Base-by-base conservation (phyloP, 2,797 vertebrate species). In the Phylloscopus collybita region DNA sequence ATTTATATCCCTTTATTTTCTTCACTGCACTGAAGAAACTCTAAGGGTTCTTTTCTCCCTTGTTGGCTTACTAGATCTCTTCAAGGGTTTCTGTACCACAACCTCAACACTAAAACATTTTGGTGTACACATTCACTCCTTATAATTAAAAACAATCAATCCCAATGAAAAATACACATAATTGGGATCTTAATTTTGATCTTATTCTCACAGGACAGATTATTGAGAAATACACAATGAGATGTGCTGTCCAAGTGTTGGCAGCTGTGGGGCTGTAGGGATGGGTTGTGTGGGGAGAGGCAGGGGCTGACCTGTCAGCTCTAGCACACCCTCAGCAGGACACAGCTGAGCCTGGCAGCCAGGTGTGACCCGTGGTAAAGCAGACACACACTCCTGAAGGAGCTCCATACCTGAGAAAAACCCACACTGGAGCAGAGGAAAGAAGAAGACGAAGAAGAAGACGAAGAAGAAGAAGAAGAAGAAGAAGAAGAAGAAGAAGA, bases 241-340 rank as follows among this genome's bases (percentile, higher is more conserved):
- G 18, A 47, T 16, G 14, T 19, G 13, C 6, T 8, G 45, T 14
- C 22, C 29, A 30, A 12, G 22, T 50, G 49, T 21, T 56, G 72
- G 49, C 30, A 78, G 47, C 0, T 16, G 60, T 38, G 40, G 34
- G 30, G 16, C 10, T 66, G 11, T 3, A 56, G 38, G 18, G 21
- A 36, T 20, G n/a, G 29, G 19, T 7, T 42, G 32, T 45, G 13
- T 13, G 13, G 11, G 16, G 27, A 57, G 12, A 80, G 60, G 10
- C 30, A 53, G 42, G 5, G n/a, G 23, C 36, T 82, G 23, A 50
- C 11, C 42, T 0, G 0, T 16, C 21, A 26, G 38, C 29, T 57
- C 47, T 16, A 26, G 27, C 9, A 71, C 59, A 30, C 1, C 13
- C 71, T 60, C 14, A 1, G 3, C 32, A 80, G 30, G 32, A 56